Percentiles rank a stretch among this genome's conserved stretches.
Evolutionary conservation across 2,888 invertebrate genomes (phyloP).

Genomic region (Horisme vitalbata): DNA sequence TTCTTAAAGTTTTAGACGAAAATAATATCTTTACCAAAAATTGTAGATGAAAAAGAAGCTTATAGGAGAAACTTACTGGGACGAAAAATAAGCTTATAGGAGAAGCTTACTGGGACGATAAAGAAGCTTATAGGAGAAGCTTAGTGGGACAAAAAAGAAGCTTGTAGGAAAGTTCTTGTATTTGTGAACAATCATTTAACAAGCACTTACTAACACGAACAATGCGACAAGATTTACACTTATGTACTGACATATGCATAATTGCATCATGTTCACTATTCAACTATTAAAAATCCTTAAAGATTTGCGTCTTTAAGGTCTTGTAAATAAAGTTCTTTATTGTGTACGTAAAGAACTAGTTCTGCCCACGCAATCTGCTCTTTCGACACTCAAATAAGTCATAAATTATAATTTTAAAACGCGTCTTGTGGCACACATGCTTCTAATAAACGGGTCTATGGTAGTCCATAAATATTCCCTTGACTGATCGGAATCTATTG

Average conservation of each 20-base stretch:
- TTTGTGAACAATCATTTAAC: background rate
- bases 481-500: slow-evolving; percentile 29
- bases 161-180: too few species aligned
- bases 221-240: slow-evolving; percentile 16
- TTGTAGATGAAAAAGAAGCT: too few species aligned
- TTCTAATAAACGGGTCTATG: slow-evolving; percentile 46
- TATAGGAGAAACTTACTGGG: too few species aligned
- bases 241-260: slow-evolving; percentile 1
- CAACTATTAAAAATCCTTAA: background rate
- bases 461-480: slow-evolving; percentile 46
- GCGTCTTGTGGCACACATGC: slow-evolving; percentile 54
- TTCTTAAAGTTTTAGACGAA: too few species aligned
- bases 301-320: background rate
- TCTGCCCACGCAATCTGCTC: slow-evolving; percentile 68
- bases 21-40: too few species aligned
- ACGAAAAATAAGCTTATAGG: too few species aligned
- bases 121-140: too few species aligned
- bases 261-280: slow-evolving; percentile 8
- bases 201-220: slow-evolving; percentile 11
- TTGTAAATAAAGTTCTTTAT: slow-evolving; percentile 13
- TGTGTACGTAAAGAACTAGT: slow-evolving; percentile 42
- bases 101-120: too few species aligned
- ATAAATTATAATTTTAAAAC: slow-evolving; percentile 79
- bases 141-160: too few species aligned
- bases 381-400: slow-evolving; percentile 76